Percentiles rank a stretch among this genome's conserved stretches.
phyloP scores from a whole-genome alignment of 2,113 vertebrate genomes.

The Tyrannus savana region DNA sequence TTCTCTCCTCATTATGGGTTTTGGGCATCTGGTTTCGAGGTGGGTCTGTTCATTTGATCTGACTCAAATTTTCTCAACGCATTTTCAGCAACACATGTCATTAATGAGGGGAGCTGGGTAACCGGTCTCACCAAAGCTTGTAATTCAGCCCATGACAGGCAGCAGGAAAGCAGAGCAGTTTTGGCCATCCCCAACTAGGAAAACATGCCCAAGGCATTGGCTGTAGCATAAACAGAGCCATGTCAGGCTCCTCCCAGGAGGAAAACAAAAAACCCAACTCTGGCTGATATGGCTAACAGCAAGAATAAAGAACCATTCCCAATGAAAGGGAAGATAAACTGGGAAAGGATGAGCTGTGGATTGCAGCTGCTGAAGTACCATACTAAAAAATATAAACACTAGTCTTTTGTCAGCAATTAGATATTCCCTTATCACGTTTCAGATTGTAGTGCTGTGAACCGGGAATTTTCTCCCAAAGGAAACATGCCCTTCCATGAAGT shows the following conservation, averaged over 20 bases:
- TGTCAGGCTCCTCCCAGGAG: background rate
- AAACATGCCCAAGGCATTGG: slow-evolving; percentile 10
- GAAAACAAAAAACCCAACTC: background rate
- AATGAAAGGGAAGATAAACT: background rate
- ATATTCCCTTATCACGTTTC: background rate
- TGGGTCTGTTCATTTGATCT: slow-evolving; percentile 53
- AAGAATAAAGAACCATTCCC: background rate
- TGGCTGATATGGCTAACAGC: background rate
- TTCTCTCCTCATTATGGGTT: slow-evolving; percentile 19
- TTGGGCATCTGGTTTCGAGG: slow-evolving; percentile 40
- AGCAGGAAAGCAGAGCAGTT: background rate
- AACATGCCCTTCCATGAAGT: background rate
- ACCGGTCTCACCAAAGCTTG: background rate
- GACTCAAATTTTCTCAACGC: background rate
- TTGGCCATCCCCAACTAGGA: slow-evolving; percentile 14
- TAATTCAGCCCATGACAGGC: background rate
- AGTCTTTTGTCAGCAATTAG: background rate
- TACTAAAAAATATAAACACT: background rate
- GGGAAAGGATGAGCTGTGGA: background rate
- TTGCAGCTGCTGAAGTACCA: background rate
- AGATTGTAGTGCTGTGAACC: background rate
- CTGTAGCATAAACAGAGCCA: background rate
- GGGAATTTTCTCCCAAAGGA: background rate
- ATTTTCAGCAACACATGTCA: slow-evolving; percentile 42
- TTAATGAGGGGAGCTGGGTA: slow-evolving; percentile 39